Percentiles rank a stretch among this genome's conserved stretches.
Evolutionary conservation across 2,113 vertebrate species (phyloP).

Genomic region (Lipophrys pholis): DNA sequence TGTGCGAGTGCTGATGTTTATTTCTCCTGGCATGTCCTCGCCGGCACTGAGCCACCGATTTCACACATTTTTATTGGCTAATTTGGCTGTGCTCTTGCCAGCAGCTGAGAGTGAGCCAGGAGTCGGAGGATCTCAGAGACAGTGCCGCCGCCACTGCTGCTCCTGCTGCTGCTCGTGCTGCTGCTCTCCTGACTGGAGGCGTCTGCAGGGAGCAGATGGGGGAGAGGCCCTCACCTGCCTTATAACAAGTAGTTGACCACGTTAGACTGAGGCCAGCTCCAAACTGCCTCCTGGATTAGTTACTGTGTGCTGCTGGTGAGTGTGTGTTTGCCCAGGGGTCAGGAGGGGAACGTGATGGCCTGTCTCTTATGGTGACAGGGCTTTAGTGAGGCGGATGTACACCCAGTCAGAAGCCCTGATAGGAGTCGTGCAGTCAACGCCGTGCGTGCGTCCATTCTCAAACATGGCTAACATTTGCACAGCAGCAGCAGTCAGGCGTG

Average conservation of each 20-base stretch:
- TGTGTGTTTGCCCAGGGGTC: constrained; percentile 56
- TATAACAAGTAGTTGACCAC: constrained; percentile 57
- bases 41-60: constrained; percentile 78
- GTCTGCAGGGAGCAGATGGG: constrained; percentile 28
- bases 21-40: constrained; percentile 82
- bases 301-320: constrained; percentile 52
- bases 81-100: constrained; percentile 83
- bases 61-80: constrained; percentile 86
- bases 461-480: constrained; percentile 86
- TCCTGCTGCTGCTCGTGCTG: constrained; percentile 45
- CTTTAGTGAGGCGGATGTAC: constrained; percentile 56
- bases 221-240: constrained; percentile 48
- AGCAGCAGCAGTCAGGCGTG: constrained; percentile 78
- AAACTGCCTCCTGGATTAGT: constrained; percentile 58
- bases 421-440: constrained; percentile 34
- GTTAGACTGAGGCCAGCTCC: constrained; percentile 24
- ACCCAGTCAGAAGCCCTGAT: constrained; percentile 62
- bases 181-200: constrained; percentile 43
- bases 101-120: constrained; percentile 77
- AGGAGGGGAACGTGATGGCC: constrained; percentile 50
- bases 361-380: constrained; percentile 75
- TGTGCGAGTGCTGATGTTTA: constrained; percentile 80
- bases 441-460: constrained; percentile 71
- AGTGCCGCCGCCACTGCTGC: constrained; percentile 36
- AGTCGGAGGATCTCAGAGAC: constrained; percentile 62